Conservation (phyloP, 1,140 invertebrate species). For the Vollenhovia emeryi region DNA sequence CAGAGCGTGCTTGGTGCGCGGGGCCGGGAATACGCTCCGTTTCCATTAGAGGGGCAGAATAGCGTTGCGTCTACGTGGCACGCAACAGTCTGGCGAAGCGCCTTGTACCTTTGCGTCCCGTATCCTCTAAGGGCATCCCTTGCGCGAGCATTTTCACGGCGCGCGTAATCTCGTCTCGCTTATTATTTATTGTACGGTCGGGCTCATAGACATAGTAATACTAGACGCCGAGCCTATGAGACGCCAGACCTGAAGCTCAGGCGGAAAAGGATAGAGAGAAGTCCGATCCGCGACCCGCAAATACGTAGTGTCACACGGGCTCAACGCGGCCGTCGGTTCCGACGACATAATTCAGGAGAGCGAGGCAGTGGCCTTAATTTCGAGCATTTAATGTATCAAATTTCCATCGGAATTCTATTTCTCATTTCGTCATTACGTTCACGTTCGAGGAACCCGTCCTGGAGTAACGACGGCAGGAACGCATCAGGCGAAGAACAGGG, state of each 20-base stretch:
- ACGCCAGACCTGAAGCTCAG: too few species aligned
- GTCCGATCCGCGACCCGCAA: too few species aligned
- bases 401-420: background rate
- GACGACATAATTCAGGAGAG: background rate
- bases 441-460: background rate
- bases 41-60: conserved; percentile 54
- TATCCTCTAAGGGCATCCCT: conserved; percentile 26
- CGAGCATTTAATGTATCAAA: background rate
- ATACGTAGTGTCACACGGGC: too few species aligned
- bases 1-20: background rate
- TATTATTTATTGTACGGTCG: conserved; percentile 15
- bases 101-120: background rate
- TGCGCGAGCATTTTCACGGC: conserved; percentile 4
- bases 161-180: conserved; percentile 23
- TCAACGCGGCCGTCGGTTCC: too few species aligned
- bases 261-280: too few species aligned
- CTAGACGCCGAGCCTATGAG: too few species aligned
- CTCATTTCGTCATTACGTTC: too few species aligned
- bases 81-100: background rate
- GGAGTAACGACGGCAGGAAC: conserved; percentile 4
- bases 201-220: too few species aligned
- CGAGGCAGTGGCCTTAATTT: background rate
- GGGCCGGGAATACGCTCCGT: conserved; percentile 30
- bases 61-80: conserved; percentile 20
- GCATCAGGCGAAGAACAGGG: background rate